phyloP scores from a whole-genome alignment of 2,797 vertebrate species.

The Acanthiza pusilla region DNA sequence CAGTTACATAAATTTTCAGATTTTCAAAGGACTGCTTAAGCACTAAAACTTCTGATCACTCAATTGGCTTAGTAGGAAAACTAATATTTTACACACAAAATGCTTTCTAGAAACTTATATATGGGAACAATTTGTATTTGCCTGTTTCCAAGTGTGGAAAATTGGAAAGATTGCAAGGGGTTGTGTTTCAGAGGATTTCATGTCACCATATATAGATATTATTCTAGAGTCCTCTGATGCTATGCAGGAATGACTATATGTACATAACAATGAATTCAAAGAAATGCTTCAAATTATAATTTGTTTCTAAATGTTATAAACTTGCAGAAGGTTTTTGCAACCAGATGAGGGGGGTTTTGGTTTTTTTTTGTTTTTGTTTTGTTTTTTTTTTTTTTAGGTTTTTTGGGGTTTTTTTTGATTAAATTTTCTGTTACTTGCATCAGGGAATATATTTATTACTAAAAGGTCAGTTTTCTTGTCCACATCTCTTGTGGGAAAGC shows the following conservation, averaged over 20 bases:
- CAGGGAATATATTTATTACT: neutral
- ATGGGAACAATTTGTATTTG: neutral
- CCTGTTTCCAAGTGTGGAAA: neutral
- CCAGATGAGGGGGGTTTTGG: neutral
- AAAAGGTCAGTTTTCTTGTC: neutral
- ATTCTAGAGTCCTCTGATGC: neutral
- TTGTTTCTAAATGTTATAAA: neutral
- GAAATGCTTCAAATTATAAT: neutral
- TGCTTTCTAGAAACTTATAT: conserved; percentile 33
- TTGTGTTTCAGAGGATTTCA: neutral
- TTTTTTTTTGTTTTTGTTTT: neutral
- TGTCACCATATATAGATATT: neutral
- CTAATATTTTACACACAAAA: neutral
- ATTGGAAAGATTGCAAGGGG: neutral
- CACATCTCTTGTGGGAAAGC: neutral
- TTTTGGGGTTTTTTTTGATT: neutral
- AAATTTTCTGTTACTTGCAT: neutral
- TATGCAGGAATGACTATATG: fast-evolving
- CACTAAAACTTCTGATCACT: neutral
- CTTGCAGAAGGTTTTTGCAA: neutral
- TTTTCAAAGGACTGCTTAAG: conserved; percentile 30
- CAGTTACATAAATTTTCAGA: conserved; percentile 21
- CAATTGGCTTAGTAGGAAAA: neutral
- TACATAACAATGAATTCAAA: neutral
- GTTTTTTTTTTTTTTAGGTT: no score